Base-by-base conservation (phyloP, 2,797 vertebrate species). In the Melanotaenia boesemani region DNA sequence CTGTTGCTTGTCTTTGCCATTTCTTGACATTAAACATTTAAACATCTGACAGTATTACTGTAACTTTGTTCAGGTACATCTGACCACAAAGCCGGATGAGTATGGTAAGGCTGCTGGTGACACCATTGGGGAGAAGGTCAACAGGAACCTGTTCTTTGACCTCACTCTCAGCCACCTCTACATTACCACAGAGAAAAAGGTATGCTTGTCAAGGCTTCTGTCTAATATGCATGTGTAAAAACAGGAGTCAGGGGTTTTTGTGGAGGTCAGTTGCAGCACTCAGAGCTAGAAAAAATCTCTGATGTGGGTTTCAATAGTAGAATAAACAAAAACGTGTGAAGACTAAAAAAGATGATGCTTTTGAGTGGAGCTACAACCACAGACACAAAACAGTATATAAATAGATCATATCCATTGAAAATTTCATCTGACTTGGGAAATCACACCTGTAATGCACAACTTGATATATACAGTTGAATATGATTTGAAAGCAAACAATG, bases 131-230 rank as follows among this genome's bases (percentile, higher is more conserved):
- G 90, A 92, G 57, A 96, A 92, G 82, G 90, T 99, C 83, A 97
- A 97, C 91, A 96, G 93, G 80, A 96, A 98, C 86, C 93, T 99
- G 52, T 95, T 96, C 69, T 96, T 99, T 81, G 97, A 98, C 74
- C 82, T 84, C 70, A 90, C 86, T 58, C 90, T 94, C 72, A 94
- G 94, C 77, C 92, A 96, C 85, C 86, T 99, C 9, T 99, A 99
- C 0, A 94, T 97, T 85, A 97, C 98, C 92, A 97, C 97, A 6
- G 96, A 96, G 85, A 95, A 94, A 85, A 98, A 96, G 97, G 98
- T 99, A 86, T 55, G 0, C 62, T 30, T 30, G 56, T 52, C 54
- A 46, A 10, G 22, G 18, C 20, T 60, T 66, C 15, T 46, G 3
- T 18, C 5, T 50, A 67, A 61, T 12, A 54, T 2, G 1, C 22